These are phyloP conservation scores for Lycocerus yunnanus DNA, from an alignment of 2,888 invertebrate genomes.

Conservation along the genomic window DNA sequence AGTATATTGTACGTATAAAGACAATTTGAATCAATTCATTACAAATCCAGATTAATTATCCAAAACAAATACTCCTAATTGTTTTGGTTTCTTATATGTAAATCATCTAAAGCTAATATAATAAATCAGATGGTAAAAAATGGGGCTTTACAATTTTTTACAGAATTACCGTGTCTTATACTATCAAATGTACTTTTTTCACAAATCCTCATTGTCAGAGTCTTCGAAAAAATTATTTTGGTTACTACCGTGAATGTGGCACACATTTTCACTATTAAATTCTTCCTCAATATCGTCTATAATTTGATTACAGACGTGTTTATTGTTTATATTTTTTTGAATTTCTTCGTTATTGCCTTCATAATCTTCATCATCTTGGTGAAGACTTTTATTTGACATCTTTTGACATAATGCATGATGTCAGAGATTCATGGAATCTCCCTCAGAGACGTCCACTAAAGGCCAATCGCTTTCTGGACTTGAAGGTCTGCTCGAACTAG, in stretches of 20 bases:
- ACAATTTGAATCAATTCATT: neutral
- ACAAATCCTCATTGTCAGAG: conserved; percentile 16
- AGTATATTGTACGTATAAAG: neutral
- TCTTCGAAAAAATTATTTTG: conserved; percentile 12
- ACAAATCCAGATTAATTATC: neutral
- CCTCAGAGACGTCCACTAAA: conserved; percentile 48
- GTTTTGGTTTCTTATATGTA: neutral
- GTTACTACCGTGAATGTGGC: conserved; percentile 21
- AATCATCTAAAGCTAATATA: neutral
- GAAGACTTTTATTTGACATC: conserved; percentile 8
- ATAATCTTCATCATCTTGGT: neutral
- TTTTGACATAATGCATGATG: conserved; percentile 34
- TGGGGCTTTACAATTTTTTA: neutral
- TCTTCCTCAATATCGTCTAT: conserved; percentile 19
- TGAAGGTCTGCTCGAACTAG: conserved; percentile 42
- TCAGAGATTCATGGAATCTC: conserved; percentile 41
- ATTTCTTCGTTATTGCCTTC: neutral
- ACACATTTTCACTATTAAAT: conserved; percentile 23
- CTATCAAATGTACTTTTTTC: conserved; percentile 7
- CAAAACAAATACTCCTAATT: neutral
- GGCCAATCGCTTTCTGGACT: conserved; percentile 55
- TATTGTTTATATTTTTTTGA: conserved; percentile 11
- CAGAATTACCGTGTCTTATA: neutral
- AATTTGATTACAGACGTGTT: conserved; percentile 21
- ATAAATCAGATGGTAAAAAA: neutral